Percentiles rank a stretch among this genome's conserved stretches.
Conservation (phyloP, 2,113 vertebrate genomes). For the Trochalopteron elliotii region DNA sequence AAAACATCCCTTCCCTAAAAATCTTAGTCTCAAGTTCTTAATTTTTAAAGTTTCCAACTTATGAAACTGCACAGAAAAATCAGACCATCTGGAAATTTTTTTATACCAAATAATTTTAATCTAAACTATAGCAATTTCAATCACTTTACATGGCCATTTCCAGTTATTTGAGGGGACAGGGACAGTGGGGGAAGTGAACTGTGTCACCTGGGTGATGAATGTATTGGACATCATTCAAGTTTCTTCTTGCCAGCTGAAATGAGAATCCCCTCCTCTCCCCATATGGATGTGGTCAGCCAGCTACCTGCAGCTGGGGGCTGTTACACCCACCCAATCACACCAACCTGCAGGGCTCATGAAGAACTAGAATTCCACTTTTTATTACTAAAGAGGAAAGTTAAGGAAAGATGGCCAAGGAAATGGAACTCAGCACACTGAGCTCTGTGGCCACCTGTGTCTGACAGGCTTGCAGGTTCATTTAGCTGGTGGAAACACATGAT, state of each 20-base stretch:
- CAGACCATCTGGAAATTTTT: background rate
- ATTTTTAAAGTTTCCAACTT: background rate
- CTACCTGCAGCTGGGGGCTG: background rate
- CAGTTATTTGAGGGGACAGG: background rate
- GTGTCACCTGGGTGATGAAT: background rate
- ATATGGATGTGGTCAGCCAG: background rate
- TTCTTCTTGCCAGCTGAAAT: background rate
- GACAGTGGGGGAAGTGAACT: background rate
- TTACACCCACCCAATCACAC: background rate
- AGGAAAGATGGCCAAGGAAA: background rate
- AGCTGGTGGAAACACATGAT: background rate
- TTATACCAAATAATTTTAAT: background rate
- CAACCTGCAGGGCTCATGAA: background rate
- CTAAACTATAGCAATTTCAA: background rate
- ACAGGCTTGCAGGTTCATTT: conserved; percentile 11
- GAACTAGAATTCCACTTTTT: background rate
- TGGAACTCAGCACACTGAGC: background rate
- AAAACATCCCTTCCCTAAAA: rapidly evolving
- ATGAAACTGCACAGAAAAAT: background rate
- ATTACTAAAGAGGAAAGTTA: background rate
- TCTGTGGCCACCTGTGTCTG: conserved; percentile 6
- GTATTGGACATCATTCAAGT: background rate
- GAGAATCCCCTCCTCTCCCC: background rate
- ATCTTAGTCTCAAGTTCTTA: background rate
- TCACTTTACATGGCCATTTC: background rate